Evolutionary conservation across 2,888 invertebrate genomes (phyloP).

Genomic region (Dolomedes plantarius): DNA sequence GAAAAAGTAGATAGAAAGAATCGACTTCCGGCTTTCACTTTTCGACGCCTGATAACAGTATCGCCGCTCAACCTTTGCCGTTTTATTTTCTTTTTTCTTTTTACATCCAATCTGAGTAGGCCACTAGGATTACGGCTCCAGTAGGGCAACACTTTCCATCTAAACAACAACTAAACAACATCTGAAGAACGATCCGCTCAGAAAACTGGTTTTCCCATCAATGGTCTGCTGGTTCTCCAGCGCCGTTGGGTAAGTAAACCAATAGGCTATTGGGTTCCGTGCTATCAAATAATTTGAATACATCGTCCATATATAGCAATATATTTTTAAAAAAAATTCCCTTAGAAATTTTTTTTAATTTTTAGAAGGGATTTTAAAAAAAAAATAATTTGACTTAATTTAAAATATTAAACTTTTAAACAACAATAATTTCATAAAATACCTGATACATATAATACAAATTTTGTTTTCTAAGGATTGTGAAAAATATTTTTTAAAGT

Average conservation of each 20-base stretch:
- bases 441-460: no score
- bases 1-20: no score
- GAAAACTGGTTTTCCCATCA: neutral
- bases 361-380: no score
- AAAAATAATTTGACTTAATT: no score
- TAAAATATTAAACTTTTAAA: no score
- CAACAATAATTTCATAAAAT: no score
- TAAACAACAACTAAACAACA: neutral
- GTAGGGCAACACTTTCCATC: constrained; percentile 16
- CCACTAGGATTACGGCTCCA: constrained; percentile 37
- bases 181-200: neutral
- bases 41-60: constrained; percentile 19
- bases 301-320: no score
- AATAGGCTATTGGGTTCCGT: neutral
- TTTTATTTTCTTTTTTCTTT: constrained; percentile 20
- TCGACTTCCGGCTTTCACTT: constrained; percentile 39
- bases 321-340: no score
- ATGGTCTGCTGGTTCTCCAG: neutral
- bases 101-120: constrained; percentile 31
- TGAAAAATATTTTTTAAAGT: neutral
- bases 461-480: no score
- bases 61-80: constrained; percentile 24
- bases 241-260: neutral
- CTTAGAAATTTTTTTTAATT: no score
- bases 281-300: no score